Conservation (phyloP, 2,888 invertebrate genomes). For the Stomorhina lunata region DNA sequence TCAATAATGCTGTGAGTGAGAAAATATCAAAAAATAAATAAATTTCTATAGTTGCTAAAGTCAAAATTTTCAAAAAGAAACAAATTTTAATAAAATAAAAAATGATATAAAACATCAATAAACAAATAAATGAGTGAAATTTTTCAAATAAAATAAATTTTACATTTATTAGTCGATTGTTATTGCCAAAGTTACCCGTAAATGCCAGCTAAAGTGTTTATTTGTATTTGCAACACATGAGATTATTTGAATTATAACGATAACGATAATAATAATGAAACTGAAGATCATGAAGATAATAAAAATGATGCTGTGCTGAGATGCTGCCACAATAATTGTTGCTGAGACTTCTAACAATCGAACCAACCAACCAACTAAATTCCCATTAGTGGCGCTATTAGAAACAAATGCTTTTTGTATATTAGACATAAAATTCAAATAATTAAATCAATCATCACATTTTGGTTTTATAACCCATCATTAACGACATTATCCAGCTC, state of each 20-base stretch:
- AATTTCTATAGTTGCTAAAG: not conserved
- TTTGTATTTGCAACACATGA: not conserved
- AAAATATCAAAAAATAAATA: not conserved
- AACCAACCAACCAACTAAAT: not conserved
- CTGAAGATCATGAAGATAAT: not conserved
- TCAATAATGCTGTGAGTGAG: not conserved
- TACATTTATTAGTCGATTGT: conserved; percentile 10
- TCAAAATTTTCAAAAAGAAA: not conserved
- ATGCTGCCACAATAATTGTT: conserved; percentile 14
- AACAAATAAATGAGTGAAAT: not conserved
- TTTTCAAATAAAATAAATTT: conserved; percentile 23
- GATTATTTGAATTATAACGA: not conserved
- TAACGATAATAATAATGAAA: not conserved
- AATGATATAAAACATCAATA: conserved; percentile 5
- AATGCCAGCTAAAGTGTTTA: conserved; percentile 7
- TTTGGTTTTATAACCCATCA: not conserved
- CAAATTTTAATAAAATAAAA: not conserved
- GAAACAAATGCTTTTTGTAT: not conserved
- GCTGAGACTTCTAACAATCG: not conserved
- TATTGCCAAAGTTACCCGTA: conserved; percentile 13
- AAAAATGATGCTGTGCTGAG: not conserved
- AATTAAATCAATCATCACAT: conserved; percentile 15
- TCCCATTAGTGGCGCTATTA: not conserved
- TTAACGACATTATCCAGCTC: not conserved
- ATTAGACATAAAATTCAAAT: not conserved